Percentiles rank a stretch among this genome's conserved stretches.
These are phyloP conservation scores for Gibbula magus DNA, from an alignment of 2,888 invertebrate genomes.

Conservation along the genomic window DNA sequence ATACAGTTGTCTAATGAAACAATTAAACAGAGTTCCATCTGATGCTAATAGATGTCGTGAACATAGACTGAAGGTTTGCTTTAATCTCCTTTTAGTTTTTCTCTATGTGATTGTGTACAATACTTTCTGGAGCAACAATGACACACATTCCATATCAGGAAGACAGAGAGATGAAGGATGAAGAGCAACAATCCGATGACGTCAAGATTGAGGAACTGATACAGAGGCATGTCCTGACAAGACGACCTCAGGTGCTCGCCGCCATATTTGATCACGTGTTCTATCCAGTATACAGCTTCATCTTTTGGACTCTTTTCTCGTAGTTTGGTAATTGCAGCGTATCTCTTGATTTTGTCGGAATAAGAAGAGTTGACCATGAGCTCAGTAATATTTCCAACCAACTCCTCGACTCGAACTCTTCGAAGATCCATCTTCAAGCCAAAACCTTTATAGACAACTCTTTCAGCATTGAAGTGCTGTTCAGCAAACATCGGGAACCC, in stretches of 20 bases:
- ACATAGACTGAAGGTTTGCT: no score
- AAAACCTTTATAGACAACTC: slow-evolving; percentile 40
- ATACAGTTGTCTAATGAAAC: no score
- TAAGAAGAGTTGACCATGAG: slow-evolving; percentile 39
- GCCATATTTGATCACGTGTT: slow-evolving; percentile 60
- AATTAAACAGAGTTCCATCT: no score
- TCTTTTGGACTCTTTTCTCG: slow-evolving; percentile 41
- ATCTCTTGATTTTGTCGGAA: slow-evolving; percentile 35
- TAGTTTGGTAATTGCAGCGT: slow-evolving; percentile 40
- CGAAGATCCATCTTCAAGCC: slow-evolving; percentile 45
- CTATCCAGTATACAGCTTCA: slow-evolving; percentile 57
- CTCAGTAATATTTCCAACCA: slow-evolving; percentile 37
- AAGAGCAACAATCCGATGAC: slow-evolving; percentile 35
- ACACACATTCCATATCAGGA: neutral
- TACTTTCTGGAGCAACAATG: neutral
- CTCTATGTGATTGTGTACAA: no score
- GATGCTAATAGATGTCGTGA: no score
- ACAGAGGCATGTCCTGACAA: slow-evolving; percentile 50
- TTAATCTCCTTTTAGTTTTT: no score
- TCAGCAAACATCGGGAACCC: slow-evolving; percentile 51
- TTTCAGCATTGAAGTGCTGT: slow-evolving; percentile 46
- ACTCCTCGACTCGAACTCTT: slow-evolving; percentile 34
- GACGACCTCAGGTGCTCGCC: slow-evolving; percentile 50
- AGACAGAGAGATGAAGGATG: neutral
- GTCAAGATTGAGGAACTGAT: slow-evolving; percentile 54